phyloP scores from a whole-genome alignment of 1,140 invertebrate species.

The Neuroterus valhalla region DNA sequence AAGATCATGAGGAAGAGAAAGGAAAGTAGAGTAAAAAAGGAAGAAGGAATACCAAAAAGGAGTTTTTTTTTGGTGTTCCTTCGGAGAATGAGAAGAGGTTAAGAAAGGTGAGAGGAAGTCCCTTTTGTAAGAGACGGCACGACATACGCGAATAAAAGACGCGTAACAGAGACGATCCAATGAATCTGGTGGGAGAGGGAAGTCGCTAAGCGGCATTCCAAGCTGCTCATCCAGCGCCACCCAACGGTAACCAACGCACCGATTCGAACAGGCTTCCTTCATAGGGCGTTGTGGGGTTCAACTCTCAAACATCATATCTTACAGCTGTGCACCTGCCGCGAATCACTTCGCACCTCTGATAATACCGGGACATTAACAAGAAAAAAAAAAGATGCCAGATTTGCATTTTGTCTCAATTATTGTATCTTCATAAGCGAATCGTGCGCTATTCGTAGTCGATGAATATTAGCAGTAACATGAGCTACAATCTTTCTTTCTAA shows the following conservation, averaged over 20 bases:
- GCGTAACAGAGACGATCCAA: constrained; percentile 37
- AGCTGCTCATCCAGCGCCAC: constrained; percentile 68
- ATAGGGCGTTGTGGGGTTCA: constrained; percentile 21
- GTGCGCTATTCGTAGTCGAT: no score
- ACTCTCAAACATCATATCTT: constrained; percentile 1
- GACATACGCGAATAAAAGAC: constrained; percentile 44
- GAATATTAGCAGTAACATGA: no score
- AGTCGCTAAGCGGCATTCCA: constrained; percentile 74
- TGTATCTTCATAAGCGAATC: no score
- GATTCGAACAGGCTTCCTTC: constrained; percentile 46
- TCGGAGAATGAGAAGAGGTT: constrained; percentile 44
- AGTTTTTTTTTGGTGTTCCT: no score
- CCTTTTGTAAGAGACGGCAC: constrained; percentile 34
- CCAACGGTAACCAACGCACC: constrained; percentile 71
- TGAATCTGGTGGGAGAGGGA: constrained; percentile 60
- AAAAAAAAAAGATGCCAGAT: background rate
- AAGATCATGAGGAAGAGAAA: background rate
- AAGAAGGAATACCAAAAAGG: background rate
- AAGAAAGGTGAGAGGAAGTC: constrained; percentile 33
- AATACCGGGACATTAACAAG: constrained; percentile 3
- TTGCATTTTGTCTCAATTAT: background rate
- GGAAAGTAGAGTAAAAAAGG: constrained; percentile 41
- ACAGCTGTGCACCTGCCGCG: background rate
- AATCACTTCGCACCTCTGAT: constrained; percentile 35
- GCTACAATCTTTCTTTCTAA: no score